These are phyloP conservation scores for Yasuhikotakia modesta DNA, from an alignment of 2,797 vertebrate species.

Conservation along the genomic window DNA sequence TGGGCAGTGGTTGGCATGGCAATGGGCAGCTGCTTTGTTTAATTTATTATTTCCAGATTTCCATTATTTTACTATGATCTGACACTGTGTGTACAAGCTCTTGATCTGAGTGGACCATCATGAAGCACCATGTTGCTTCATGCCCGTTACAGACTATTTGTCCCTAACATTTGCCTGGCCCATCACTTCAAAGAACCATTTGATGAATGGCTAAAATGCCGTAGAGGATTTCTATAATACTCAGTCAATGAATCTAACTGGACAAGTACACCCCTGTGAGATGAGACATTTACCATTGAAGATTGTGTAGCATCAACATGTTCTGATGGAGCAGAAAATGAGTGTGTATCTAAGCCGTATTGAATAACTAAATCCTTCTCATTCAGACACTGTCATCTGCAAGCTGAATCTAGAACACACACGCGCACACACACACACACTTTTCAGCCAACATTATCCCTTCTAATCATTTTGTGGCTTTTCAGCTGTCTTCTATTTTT, in stretches of 20 bases:
- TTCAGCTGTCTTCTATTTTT: conserved; percentile 34
- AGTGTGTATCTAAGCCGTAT: conserved; percentile 12
- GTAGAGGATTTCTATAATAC: conserved; percentile 31
- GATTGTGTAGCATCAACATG: conserved; percentile 26
- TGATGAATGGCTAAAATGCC: conserved; percentile 20
- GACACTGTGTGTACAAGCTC: not conserved
- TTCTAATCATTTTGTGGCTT: conserved; percentile 32
- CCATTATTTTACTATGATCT: not conserved
- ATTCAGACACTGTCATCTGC: conserved; percentile 23
- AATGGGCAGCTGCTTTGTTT: not conserved
- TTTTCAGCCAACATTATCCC: conserved; percentile 27
- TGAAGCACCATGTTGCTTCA: not conserved
- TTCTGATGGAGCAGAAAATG: conserved; percentile 20
- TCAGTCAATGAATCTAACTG: conserved; percentile 23
- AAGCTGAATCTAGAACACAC: conserved; percentile 1
- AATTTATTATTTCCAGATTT: not conserved
- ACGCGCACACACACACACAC: not conserved
- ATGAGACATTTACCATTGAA: conserved; percentile 25
- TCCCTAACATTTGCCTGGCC: not conserved
- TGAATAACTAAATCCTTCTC: conserved; percentile 31
- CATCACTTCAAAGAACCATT: conserved; percentile 15
- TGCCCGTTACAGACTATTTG: not conserved
- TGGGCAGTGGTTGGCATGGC: not conserved
- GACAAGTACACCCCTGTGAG: conserved; percentile 18
- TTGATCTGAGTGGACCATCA: not conserved